Evolutionary conservation across 2,113 vertebrate species (phyloP).

Genomic region (Pachyramphus minor): DNA sequence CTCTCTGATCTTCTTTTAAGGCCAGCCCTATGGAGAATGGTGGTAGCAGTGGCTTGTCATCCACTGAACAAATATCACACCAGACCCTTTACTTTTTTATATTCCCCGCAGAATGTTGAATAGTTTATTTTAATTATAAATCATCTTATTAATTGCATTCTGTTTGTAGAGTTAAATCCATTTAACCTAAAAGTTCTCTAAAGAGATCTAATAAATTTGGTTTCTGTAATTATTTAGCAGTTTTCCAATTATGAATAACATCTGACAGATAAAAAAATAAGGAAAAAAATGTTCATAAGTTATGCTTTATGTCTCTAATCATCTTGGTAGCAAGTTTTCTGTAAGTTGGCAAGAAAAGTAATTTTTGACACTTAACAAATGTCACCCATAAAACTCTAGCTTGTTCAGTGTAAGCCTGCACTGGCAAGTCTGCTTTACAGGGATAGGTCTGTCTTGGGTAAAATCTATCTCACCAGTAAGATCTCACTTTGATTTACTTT

Average conservation of each 20-base stretch:
- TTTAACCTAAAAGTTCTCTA: neutral
- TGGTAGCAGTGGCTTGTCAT: conserved; percentile 25
- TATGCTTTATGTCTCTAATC: neutral
- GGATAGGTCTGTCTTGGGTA: neutral
- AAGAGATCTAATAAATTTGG: neutral
- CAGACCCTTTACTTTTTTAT: neutral
- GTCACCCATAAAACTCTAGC: neutral
- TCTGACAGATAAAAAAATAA: neutral
- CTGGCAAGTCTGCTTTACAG: neutral
- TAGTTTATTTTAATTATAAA: conserved; percentile 10
- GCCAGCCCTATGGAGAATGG: conserved; percentile 9
- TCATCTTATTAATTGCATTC: neutral
- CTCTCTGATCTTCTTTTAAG: conserved; percentile 50
- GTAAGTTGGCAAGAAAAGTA: neutral
- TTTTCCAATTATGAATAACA: neutral
- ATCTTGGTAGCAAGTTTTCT: neutral
- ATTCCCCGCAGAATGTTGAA: neutral
- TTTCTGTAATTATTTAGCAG: neutral
- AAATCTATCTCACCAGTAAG: neutral
- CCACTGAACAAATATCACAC: neutral
- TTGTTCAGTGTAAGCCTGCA: neutral
- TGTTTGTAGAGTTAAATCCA: neutral
- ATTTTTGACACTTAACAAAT: neutral
- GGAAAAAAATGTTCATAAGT: neutral
- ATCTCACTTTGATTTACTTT: neutral